Evolutionary conservation across 2,113 vertebrate genomes (phyloP).

Genomic region (Lycaon pictus): DNA sequence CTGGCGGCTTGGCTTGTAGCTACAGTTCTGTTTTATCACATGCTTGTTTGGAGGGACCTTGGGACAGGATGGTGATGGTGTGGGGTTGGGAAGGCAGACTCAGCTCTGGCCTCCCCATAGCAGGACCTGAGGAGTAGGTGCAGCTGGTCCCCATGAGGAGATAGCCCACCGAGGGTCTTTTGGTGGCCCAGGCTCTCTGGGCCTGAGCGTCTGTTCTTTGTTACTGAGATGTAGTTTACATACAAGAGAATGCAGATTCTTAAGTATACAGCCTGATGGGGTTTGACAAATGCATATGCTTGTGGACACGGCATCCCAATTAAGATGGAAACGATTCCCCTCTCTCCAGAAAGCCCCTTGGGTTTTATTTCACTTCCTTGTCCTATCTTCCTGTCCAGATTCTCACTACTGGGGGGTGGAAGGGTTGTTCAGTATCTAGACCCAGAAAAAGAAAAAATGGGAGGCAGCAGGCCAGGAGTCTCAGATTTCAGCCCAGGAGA

Average conservation of each 20-base stretch:
- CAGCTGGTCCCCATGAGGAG: rapidly evolving
- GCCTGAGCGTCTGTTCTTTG: background rate
- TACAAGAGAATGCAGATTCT: background rate
- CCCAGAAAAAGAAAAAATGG: background rate
- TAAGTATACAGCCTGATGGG: background rate
- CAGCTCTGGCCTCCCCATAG: background rate
- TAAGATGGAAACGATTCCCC: background rate
- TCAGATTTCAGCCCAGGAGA: background rate
- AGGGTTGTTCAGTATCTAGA: background rate
- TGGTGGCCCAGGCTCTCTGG: background rate
- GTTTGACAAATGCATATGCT: background rate
- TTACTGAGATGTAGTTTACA: background rate
- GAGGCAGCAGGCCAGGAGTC: background rate
- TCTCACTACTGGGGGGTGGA: no score
- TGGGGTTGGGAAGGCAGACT: background rate
- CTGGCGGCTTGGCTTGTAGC: background rate
- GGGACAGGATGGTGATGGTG: background rate
- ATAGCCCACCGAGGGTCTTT: background rate
- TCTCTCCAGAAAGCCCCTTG: background rate
- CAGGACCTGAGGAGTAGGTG: background rate
- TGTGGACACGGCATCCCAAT: no score
- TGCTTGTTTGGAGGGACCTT: background rate
- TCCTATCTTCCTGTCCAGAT: background rate
- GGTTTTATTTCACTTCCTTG: background rate
- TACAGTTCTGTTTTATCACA: no score